These are phyloP conservation scores for Yponomeuta cagnagella DNA, from an alignment of 2,888 invertebrate species.

Conservation along the genomic window DNA sequence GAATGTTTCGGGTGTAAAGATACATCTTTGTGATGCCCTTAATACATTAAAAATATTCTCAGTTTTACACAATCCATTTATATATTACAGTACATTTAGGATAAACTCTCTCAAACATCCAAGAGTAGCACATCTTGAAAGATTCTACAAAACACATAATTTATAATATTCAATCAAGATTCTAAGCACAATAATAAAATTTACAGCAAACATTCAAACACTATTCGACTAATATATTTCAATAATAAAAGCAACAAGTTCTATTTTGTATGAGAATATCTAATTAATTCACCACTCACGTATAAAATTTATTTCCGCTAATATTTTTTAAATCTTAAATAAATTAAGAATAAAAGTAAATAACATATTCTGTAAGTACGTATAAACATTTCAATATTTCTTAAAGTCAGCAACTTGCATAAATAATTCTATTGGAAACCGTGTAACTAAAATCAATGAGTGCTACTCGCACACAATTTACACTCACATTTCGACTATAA, in stretches of 20 bases:
- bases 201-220: conserved; percentile 13
- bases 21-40: conserved; percentile 35
- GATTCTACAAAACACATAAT: conserved; percentile 3
- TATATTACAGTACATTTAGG: conserved; percentile 29
- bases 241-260: background rate
- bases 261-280: conserved; percentile 4
- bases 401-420: conserved; percentile 28
- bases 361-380: background rate
- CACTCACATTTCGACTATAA: conserved; percentile 26
- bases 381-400: background rate
- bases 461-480: conserved; percentile 49
- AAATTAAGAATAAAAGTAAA: conserved; percentile 22
- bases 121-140: conserved; percentile 38
- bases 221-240: conserved; percentile 1
- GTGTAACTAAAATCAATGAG: conserved; percentile 23
- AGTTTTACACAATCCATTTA: conserved; percentile 24
- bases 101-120: conserved; percentile 45
- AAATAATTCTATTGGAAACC: conserved; percentile 26
- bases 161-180: conserved; percentile 1
- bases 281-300: background rate
- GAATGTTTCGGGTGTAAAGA: conserved; percentile 46
- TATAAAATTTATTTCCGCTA: background rate
- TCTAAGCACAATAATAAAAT: conserved; percentile 13
- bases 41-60: conserved; percentile 49
- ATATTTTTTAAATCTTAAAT: conserved; percentile 2